A percentile compares a stretch with the other conserved stretches of the same genome.
Evolutionary conservation across 2,797 vertebrate genomes (phyloP).

Genomic region (Dermochelys coriacea): DNA sequence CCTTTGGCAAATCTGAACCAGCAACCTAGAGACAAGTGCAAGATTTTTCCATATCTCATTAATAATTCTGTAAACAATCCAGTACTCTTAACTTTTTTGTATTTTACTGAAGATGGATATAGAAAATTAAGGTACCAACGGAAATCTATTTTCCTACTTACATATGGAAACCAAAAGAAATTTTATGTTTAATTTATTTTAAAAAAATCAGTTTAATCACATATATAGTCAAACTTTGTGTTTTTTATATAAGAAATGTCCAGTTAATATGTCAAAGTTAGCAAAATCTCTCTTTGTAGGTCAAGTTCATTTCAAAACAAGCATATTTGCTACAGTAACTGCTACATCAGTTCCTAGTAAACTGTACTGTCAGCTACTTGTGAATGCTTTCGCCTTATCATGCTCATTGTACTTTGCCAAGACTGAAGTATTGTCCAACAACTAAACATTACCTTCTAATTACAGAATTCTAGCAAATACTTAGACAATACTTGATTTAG

Average conservation of each 20-base stretch:
- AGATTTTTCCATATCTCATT: background rate
- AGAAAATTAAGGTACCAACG: background rate
- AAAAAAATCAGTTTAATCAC: background rate
- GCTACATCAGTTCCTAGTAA: background rate
- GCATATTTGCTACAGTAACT: background rate
- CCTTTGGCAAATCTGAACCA: background rate
- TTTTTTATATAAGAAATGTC: background rate
- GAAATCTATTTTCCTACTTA: background rate
- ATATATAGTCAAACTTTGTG: background rate
- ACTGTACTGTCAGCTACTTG: background rate
- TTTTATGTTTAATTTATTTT: background rate
- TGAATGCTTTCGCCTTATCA: background rate
- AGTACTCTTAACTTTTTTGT: background rate
- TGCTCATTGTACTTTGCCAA: background rate
- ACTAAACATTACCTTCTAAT: background rate
- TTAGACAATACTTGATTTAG: background rate
- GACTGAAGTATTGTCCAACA: constrained; percentile 8
- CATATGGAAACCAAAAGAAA: background rate
- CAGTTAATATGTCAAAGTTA: background rate
- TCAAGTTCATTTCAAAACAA: background rate
- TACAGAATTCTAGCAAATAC: background rate
- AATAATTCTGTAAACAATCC: background rate
- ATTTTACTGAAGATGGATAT: background rate
- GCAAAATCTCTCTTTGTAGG: background rate
- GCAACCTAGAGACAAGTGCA: background rate